A percentile compares a stretch with the other conserved stretches of the same genome.
phyloP scores from a whole-genome alignment of 1,140 invertebrate genomes.

The Diorhabda sublineata region DNA sequence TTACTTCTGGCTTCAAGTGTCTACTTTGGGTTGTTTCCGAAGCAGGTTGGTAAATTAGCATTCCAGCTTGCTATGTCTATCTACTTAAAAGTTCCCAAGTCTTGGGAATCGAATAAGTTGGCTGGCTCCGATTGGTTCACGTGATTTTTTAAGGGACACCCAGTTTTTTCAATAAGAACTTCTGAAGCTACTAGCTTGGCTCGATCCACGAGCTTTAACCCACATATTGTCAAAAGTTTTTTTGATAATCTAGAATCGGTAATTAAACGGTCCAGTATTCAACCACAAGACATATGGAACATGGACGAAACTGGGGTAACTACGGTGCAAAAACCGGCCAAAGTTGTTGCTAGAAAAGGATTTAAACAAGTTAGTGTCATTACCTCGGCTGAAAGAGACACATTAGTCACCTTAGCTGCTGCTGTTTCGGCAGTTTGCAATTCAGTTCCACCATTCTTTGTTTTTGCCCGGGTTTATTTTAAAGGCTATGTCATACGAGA shows the following conservation, averaged over 20 bases:
- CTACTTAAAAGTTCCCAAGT: conserved; percentile 7
- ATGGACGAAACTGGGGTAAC: too few species aligned
- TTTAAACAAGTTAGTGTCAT: too few species aligned
- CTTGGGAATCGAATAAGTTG: conserved; percentile 12
- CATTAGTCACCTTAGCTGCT: too few species aligned
- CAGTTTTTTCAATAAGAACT: conserved; percentile 16
- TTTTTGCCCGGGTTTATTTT: too few species aligned
- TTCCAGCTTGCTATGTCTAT: conserved; percentile 1
- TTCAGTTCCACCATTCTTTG: too few species aligned
- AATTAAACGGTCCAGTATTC: not conserved
- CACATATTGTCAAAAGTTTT: conserved; percentile 13
- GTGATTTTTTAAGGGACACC: conserved; percentile 23
- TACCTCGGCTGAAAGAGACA: too few species aligned
- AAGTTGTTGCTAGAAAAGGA: too few species aligned
- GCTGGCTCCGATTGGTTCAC: conserved; percentile 22
- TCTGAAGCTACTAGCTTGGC: not conserved
- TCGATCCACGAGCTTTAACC: conserved; percentile 15
- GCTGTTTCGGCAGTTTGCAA: too few species aligned
- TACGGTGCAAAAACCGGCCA: too few species aligned
- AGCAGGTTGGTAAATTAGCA: conserved; percentile 6
- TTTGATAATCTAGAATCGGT: conserved; percentile 14
- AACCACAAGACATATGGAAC: too few species aligned
- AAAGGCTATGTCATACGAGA: too few species aligned
- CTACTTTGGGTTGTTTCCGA: not conserved
- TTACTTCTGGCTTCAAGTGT: too few species aligned